Base-by-base conservation (phyloP, 2,113 vertebrate species). In the Oryzias melastigma region DNA sequence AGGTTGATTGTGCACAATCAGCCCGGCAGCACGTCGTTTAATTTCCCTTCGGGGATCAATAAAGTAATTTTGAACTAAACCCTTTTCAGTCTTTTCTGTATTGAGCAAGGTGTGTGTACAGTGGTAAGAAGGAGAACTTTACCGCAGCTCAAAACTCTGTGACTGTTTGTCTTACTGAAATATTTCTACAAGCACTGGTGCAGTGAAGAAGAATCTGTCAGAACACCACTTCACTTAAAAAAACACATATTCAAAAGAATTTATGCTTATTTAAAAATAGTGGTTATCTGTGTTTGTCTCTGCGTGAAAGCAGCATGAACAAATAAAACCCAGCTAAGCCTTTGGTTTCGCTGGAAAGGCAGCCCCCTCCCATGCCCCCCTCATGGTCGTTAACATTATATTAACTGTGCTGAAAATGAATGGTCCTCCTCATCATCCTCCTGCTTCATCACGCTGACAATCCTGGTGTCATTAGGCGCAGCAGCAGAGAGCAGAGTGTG, bases 191-290 rank as follows among this genome's bases (percentile, higher is more conserved):
- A 64, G 62, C 54, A 48, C 35, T 35, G 35, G 35, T 12, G 25
- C 73, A 75, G 76, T 68, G 75, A 75, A 75, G 58, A 75, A 80
- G 69, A 69, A 41, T 29, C 52, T 75, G 65, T 77, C 64, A 61
- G 55, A 58, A 72, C 52, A 60, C 52, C 6, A 15, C 55, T 70
- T 46, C 0, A 4, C 72, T 80, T 48, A 41, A 68, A 63, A 70
- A 45, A 27, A 17, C 3, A 52, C 4, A 52, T 16, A 52, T 14
- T 13, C 18, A 60, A 65, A 44, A 25, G 51, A 71, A 64, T 70
- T 52, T 78, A 74, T 74, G n/a, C 52, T 65, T 74, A 61, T 71
- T 68, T 70, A 51, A 58, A 71, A 54, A 48, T 2, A 25, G 60
- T 22, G 22, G n/a, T n/a, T n/a, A n/a, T n/a, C n/a, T 64, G 57